Base-by-base conservation (phyloP, 92 coral and sea anemone genomes). In the Isaurus tuberculatus region DNA sequence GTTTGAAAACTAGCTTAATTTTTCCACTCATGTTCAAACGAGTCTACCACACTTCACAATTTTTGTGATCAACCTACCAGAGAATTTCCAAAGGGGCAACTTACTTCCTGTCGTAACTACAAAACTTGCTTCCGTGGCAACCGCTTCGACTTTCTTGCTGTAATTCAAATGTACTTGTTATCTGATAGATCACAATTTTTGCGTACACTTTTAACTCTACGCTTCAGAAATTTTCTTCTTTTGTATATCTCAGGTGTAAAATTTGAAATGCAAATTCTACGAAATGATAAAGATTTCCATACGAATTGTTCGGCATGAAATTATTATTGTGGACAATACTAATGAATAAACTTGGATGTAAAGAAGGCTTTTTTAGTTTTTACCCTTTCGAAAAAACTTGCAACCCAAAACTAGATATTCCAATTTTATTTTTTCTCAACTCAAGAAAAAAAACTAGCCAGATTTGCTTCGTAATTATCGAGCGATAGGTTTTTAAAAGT, bases 221-320 rank as follows among this genome's bases (percentile, higher is more conserved):
- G 82, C 82, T 77, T 77, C 70, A 58, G 55, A 23, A 77, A 64
- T 22, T 58, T 77, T 19, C 40, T 77, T 5, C 55, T 22, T 40
- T 77, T 77, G 78, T 77, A 53, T 23, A 15, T 14, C 64, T 77
- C 82, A 25, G 68, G 70, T 77, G 55, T 17, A 63, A 34, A 77
- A 77, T 77, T 77, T 77, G 82, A 77, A 77, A 77, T 77, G 68
- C 82, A 77, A 77, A 77, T 77, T 77, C 49, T 22, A 15, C 51
- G 55, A 77, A 77, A 40, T 33, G 70, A 77, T 51, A 53, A 34
- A 77, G 70, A 77, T 77, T 77, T 60, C 82, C 82, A 77, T 77
- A 42, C 53, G 23, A 36, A 51, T 58, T 34, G 32, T 77, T 14
- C 36, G 51, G 82, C 70, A 22, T 57, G 9, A 61, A 77, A 33